phyloP scores from a whole-genome alignment of 2,113 vertebrate species.

The Tachysurus vachellii region DNA sequence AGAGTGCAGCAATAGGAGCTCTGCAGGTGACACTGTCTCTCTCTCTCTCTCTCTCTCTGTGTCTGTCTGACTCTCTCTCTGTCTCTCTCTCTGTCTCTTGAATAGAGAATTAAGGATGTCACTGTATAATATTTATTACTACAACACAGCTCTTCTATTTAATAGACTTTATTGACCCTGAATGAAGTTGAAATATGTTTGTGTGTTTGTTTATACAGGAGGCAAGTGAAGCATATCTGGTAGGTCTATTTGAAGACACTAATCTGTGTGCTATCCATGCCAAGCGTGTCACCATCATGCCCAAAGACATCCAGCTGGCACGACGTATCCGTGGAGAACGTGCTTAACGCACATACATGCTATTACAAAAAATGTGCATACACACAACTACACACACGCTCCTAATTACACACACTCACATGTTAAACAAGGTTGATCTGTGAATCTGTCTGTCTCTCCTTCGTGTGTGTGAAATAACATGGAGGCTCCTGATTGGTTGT shows the following conservation, averaged over 20 bases:
- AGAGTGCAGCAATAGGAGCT: slow-evolving; percentile 81
- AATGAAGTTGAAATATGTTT: neutral
- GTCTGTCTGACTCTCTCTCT: too few species aligned
- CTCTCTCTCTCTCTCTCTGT: too few species aligned
- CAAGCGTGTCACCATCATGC: slow-evolving; percentile 82
- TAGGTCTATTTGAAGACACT: slow-evolving; percentile 81
- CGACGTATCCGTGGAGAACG: slow-evolving; percentile 79
- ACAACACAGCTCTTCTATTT: neutral
- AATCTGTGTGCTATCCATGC: slow-evolving; percentile 84
- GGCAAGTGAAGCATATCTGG: slow-evolving; percentile 81
- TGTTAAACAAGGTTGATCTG: neutral
- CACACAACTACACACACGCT: neutral
- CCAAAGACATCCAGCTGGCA: slow-evolving; percentile 85
- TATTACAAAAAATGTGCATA: neutral
- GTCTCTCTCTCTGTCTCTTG: neutral
- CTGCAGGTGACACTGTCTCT: slow-evolving; percentile 54
- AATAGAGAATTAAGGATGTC: too few species aligned
- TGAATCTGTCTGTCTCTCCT: neutral
- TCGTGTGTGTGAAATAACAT: slow-evolving; percentile 4
- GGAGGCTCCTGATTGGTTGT: slow-evolving; percentile 27
- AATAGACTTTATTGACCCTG: neutral
- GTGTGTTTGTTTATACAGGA: slow-evolving; percentile 64
- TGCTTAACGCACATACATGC: slow-evolving; percentile 10
- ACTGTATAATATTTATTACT: neutral
- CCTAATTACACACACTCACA: neutral